Percentiles rank a stretch among this genome's conserved stretches.
phyloP scores from a whole-genome alignment of 92 coral and sea anemone genomes.

The Palythoa caribaeorum region DNA sequence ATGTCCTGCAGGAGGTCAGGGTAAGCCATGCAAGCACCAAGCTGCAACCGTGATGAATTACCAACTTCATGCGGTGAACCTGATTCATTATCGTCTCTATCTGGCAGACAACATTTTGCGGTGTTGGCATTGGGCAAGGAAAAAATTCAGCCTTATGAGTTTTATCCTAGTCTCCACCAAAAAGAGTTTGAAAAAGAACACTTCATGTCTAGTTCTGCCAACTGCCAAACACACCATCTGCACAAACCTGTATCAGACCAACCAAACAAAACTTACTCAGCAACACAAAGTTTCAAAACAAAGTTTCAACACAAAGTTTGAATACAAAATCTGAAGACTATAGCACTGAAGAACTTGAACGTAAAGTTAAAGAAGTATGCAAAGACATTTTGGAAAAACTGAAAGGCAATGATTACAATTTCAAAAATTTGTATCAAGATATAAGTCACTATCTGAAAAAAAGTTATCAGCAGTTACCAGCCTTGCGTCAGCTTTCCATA shows the following conservation, averaged over 20 bases:
- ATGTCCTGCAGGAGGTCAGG: conserved; percentile 30
- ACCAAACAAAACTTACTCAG: not conserved
- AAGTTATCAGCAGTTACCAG: conserved; percentile 23
- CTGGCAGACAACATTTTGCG: conserved; percentile 42
- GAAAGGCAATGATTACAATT: conserved; percentile 45
- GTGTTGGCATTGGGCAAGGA: conserved; percentile 49
- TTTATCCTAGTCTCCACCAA: conserved; percentile 41
- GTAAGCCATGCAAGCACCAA: conserved; percentile 59
- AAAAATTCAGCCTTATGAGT: conserved; percentile 40
- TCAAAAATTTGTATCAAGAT: conserved; percentile 43
- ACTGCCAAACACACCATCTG: conserved; percentile 24
- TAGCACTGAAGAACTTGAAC: conserved; percentile 2
- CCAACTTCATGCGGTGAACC: conserved; percentile 42
- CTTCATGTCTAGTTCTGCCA: not conserved
- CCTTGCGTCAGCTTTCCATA: conserved; percentile 45
- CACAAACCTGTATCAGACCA: conserved; percentile 18
- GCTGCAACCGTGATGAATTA: conserved; percentile 46
- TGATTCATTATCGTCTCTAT: conserved; percentile 27
- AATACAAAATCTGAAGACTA: not conserved
- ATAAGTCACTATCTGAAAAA: conserved; percentile 28
- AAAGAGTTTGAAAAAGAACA: conserved; percentile 6
- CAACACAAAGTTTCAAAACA: not conserved
- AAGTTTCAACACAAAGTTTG: too few relatives aligned
- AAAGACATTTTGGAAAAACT: conserved; percentile 37
- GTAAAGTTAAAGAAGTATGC: conserved; percentile 39